Evolutionary conservation across 2,888 invertebrate genomes (phyloP).

Genomic region (Lepidocyrtinus sp.): DNA sequence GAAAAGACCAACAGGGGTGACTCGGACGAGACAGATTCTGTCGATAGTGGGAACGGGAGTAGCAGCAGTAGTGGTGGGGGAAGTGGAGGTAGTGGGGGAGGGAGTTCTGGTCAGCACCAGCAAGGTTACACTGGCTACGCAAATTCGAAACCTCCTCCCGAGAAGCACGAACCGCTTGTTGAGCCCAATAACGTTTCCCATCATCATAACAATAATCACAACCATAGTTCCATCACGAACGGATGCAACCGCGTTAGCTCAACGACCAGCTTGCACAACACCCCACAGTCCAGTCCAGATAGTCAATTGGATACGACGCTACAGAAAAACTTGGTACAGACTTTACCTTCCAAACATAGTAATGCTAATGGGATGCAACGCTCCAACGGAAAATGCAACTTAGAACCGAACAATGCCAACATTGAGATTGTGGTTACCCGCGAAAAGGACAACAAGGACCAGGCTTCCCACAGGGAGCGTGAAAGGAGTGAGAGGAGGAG

Average conservation of each 20-base stretch:
- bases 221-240: slow-evolving; percentile 49
- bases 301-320: slow-evolving; percentile 65
- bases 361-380: slow-evolving; percentile 73
- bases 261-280: slow-evolving; percentile 66
- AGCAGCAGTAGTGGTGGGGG: slow-evolving; percentile 56
- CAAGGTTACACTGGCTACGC: slow-evolving; percentile 30
- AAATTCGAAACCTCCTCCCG: not conserved
- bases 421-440: slow-evolving; percentile 50
- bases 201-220: slow-evolving; percentile 22
- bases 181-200: slow-evolving; percentile 41
- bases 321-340: slow-evolving; percentile 26
- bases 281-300: slow-evolving; percentile 71
- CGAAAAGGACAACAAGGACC: slow-evolving; percentile 33
- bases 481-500: slow-evolving; percentile 43
- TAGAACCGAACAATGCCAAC: slow-evolving; percentile 69
- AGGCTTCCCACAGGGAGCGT: slow-evolving; percentile 45
- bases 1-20: slow-evolving; percentile 54
- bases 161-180: slow-evolving; percentile 17
- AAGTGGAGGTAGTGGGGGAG: slow-evolving; percentile 50
- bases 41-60: slow-evolving; percentile 67
- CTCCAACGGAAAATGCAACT: slow-evolving; percentile 72
- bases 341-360: slow-evolving; percentile 69
- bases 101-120: slow-evolving; percentile 31
- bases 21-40: slow-evolving; percentile 67
- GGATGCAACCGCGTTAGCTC: slow-evolving; percentile 64